Evolutionary conservation across 2,113 vertebrate species (phyloP), one percentile per base, ranked within the genome.

Genomic region (Zosterops borbonicus): DNA sequence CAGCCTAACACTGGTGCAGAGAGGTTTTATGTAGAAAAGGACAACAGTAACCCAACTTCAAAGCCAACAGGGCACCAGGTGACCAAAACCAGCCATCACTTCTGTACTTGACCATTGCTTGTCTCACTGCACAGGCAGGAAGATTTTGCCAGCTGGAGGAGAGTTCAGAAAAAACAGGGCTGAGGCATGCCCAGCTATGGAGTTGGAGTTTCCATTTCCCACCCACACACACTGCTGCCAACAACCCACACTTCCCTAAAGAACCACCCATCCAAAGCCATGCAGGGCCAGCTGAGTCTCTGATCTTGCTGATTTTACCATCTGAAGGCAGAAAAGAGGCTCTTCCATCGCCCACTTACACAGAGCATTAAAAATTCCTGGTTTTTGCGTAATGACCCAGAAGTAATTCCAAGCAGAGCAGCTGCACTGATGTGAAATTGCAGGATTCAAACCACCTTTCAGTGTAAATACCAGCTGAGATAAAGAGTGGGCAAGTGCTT

Each of bases 391-490:
- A 94, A 91, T 27, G 58, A 74, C 60, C 75, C 59, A 96, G 71
- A 83, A 90, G 52, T 42, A 55, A 91, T 91, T 92, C 69, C 78
- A 67, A 91, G 59, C 78, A 80, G 74, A 85, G 53, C 47, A 55
- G 50, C 39, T 0, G 0, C 11, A 5, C 14, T 60, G 85, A 74
- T 0, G 0, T 47, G 71, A 77, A 85, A 77, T 1, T 7, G 14
- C 73, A 84, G 65, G 78, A 92, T 80, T 78, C 60, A 59, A 77
- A 44, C 47, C 71, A 90, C 82, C 67, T 93, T 83, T 55, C 67
- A 74, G 67, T 44, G 87, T 37, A 94, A 95, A 94, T 55, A 77
- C 46, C 78, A 83, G 59, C 84, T 23, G 41, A 94, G 93, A 83
- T 74, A 80, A 88, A 96, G 82, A 73, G 35, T 11, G 71, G 56